Conservation (phyloP, 2,797 vertebrate genomes). For the Triplophysa bombifrons region DNA sequence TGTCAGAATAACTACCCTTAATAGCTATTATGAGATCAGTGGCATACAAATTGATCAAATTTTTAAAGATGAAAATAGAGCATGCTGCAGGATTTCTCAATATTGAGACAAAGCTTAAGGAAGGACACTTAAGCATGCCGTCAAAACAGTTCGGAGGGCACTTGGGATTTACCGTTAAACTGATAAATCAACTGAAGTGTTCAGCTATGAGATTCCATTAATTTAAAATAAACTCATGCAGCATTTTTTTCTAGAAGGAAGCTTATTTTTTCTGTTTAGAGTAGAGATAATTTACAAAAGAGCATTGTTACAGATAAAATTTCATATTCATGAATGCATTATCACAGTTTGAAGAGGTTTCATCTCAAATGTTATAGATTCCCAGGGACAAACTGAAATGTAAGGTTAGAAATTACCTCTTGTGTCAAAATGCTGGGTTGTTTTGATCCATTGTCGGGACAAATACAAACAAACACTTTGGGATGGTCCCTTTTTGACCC, state of each 20-base stretch:
- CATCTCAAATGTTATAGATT: neutral
- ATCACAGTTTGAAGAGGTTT: conserved; percentile 1
- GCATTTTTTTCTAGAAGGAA: conserved; percentile 26
- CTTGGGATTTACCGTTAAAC: conserved; percentile 20
- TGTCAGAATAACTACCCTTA: conserved; percentile 41
- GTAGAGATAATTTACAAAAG: conserved; percentile 7
- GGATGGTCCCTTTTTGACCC: too few relatives aligned
- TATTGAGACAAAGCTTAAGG: conserved; percentile 25
- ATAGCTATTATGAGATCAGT: conserved; percentile 37
- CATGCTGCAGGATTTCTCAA: conserved; percentile 17
- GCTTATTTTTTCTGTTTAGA: conserved; percentile 20
- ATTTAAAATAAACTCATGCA: conserved; percentile 25
- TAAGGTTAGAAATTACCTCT: too few relatives aligned
- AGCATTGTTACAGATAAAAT: conserved; percentile 13
- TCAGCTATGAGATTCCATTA: conserved; percentile 22
- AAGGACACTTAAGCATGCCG: neutral
- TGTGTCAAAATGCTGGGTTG: too few relatives aligned
- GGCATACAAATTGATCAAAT: conserved; percentile 41
- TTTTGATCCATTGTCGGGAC: too few relatives aligned
- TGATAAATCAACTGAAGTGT: conserved; percentile 36
- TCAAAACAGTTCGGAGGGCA: conserved; percentile 28
- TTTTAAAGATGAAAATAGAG: conserved; percentile 42
- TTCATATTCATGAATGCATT: neutral
- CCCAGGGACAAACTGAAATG: too few relatives aligned
- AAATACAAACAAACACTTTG: too few relatives aligned